Base-by-base conservation (phyloP, 1,140 invertebrate species). In the Calephelis nemesis region DNA sequence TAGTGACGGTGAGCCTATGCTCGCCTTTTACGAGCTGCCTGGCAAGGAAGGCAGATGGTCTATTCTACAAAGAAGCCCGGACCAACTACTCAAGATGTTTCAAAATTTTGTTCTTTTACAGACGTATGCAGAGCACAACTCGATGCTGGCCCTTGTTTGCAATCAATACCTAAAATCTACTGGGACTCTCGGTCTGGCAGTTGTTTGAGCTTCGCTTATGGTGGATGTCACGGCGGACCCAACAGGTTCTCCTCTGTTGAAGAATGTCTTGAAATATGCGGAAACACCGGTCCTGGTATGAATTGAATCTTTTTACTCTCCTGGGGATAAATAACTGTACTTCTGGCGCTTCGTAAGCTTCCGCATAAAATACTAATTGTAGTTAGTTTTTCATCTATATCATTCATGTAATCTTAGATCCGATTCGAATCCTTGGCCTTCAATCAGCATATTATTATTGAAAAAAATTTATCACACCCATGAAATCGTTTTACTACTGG, bases 181-280 rank as follows among this genome's bases (percentile, higher is more conserved):
- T 98, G 94, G 84, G 94, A 97, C 73, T 74, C 82, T 42, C 73
- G 62, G 48, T 87, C 72, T 8, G 92, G 91, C 71, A 89, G 82
- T 68, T 96, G 94, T 81, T 88, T 85, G 54, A 40, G 93, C 1
- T 98, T 97, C 85, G 90, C 94, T 10, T 98, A 97, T 83, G 95
- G 96, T 7, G 97, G 97, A 8, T 98, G 97, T 82, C 94, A 93
- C 58, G 97, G 97, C 42, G 97, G 97, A 80, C 94, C 94, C 48
- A 67, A 68, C n/a, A 52, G 64, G 13, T 66, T 66, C 50, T 58
- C 64, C 9, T 45, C 64, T 9, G 13, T 66, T 13, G 64, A 66
- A 11, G 64, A 66, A 15, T 66, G 64, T 19, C 12, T 54, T 19
- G 49, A 66, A 40, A 52, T 66, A 39, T 66, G 64, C 39, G 39